Evolutionary conservation across 2,113 vertebrate genomes (phyloP).

Genomic region (Cygnus buccinator): DNA sequence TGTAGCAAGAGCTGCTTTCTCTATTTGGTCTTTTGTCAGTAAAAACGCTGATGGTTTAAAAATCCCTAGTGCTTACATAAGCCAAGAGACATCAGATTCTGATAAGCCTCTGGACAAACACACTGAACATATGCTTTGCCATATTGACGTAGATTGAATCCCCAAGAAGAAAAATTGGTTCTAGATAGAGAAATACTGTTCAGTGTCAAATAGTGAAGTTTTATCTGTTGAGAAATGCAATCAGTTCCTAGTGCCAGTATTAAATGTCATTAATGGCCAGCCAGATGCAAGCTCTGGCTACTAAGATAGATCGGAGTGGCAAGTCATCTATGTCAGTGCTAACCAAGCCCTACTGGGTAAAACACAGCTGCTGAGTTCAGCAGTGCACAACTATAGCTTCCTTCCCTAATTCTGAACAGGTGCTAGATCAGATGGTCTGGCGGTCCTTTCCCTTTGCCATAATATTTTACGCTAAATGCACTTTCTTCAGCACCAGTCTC

Average conservation of each 20-base stretch:
- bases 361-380: background rate
- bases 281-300: background rate
- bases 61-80: background rate
- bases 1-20: rapidly evolving
- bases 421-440: background rate
- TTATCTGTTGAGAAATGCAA: background rate
- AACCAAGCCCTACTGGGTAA: background rate
- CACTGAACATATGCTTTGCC: background rate
- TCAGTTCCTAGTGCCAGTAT: rapidly evolving
- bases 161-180: background rate
- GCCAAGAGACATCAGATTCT: background rate
- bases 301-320: background rate
- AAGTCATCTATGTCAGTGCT: background rate
- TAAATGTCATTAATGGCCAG: background rate
- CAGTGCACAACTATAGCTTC: background rate
- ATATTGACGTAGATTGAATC: background rate
- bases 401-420: background rate
- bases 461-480: background rate
- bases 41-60: background rate
- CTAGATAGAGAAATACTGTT: background rate
- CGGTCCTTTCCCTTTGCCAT: rapidly evolving
- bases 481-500: background rate
- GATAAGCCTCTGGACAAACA: background rate
- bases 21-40: background rate
- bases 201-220: background rate